phyloP scores from a whole-genome alignment of 1,140 invertebrate genomes.

The Hyles vespertilio region DNA sequence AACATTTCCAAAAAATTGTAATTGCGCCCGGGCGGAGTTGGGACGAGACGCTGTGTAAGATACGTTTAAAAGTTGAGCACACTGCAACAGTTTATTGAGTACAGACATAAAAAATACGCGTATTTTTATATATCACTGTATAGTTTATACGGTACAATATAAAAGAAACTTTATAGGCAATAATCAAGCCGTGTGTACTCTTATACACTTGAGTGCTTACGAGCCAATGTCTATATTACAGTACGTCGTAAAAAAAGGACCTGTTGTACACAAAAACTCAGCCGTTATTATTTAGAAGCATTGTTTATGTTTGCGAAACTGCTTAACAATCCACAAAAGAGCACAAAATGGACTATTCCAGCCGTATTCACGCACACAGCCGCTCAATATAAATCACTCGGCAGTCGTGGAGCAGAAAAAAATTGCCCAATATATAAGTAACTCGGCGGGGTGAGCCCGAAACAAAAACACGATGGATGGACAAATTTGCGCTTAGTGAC shows the following conservation, averaged over 20 bases:
- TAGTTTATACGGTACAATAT: no score
- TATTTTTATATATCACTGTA: no score
- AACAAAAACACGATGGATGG: conserved; percentile 57
- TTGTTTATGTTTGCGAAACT: conserved; percentile 24
- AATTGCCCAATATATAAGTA: conserved; percentile 55
- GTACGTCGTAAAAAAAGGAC: background rate
- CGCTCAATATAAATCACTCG: conserved; percentile 51
- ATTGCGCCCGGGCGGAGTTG: no score
- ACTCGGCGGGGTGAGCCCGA: conserved; percentile 28
- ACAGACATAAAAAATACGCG: no score
- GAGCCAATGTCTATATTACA: no score
- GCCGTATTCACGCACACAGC: conserved; percentile 47
- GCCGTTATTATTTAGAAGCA: conserved; percentile 13
- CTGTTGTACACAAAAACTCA: conserved; percentile 1
- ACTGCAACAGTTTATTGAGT: no score
- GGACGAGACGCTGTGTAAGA: no score
- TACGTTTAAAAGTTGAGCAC: no score
- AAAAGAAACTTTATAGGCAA: no score
- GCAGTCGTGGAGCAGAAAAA: conserved; percentile 36
- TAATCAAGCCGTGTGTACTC: no score
- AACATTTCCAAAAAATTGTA: no score
- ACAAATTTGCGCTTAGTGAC: conserved; percentile 61
- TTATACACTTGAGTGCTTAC: no score
- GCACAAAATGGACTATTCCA: conserved; percentile 41
- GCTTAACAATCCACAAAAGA: conserved; percentile 28